Evolutionary conservation across 2,113 vertebrate genomes (phyloP), one percentile per base, ranked within the genome.

Genomic region (Lonchura striata): DNA sequence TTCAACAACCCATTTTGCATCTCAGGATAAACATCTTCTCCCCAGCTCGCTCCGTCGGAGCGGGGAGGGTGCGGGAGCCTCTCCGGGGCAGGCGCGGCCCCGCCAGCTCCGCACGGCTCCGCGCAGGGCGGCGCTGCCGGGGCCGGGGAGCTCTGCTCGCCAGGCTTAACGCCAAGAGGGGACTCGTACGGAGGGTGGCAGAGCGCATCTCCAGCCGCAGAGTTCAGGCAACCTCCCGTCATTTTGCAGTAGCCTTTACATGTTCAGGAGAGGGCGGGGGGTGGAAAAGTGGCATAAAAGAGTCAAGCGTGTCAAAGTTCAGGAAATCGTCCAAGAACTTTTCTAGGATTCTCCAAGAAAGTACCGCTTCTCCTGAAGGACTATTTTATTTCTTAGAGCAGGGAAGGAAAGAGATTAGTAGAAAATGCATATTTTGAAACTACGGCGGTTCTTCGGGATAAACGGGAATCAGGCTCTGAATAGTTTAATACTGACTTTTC

Each of bases 1-100:
- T 83, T 96, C 94, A 94, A 91, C 81, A 93, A 92, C 94, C 92
- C 78, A 96, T 96, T 96, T 95, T 96, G 42, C 77, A 13, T 92
- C 87, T 96, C 76, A 93, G 93, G 92, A 91, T 86, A 90, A 97
- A 96, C 91, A 89, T 88, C 74, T 90, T 41, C 78, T 50, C 83
- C 13, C 44, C 93, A 78, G 52, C 86, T 75, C 41, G 7, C 94
- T 94, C 95, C 64, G 39, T 70, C 78, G 64, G 84, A 30, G 95
- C 82, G 57, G 70, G 82, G 93, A 95, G 91, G 93, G 86, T 91
- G 93, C 80, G 50, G 77, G 49, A 82, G 18, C 33, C 3, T n/a
- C 44, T 28, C 20, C 42, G 53, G 84, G 64, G 91, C 54, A 52
- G 59, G 33, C 71, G 44, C 63, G 37, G 18, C 37, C 52, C 35